phyloP scores from a whole-genome alignment of 30 jellyfish, hydroid and myxozoan genomes.

The Cassiopea andromeda region DNA sequence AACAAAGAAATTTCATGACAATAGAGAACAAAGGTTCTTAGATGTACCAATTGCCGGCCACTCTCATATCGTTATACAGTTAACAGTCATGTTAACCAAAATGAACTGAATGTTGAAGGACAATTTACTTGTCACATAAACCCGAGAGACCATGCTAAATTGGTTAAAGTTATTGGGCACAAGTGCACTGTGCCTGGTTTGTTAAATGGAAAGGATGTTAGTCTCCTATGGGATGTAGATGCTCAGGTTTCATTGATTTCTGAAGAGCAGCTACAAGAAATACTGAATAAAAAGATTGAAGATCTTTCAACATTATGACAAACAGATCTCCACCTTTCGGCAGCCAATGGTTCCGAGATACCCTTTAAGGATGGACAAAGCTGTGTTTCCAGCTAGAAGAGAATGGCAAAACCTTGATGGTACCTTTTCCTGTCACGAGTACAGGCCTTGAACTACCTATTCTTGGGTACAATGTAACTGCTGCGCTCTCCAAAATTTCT shows the following conservation, averaged over 20 bases:
- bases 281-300: not conserved
- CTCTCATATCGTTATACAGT: not conserved
- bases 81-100: not conserved
- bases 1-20: not conserved
- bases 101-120: not conserved
- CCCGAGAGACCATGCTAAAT: conserved; percentile 17
- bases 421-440: conserved; percentile 24
- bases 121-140: not conserved
- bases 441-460: conserved; percentile 10
- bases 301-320: conserved; percentile 2
- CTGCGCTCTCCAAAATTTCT: not conserved
- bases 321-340: not conserved
- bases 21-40: not conserved
- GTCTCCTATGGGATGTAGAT: conserved; percentile 19
- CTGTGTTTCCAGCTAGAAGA: conserved; percentile 9
- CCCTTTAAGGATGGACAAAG: conserved; percentile 16
- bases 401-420: not conserved
- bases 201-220: not conserved
- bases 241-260: conserved; percentile 20
- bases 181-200: conserved; percentile 29
- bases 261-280: not conserved
- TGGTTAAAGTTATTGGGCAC: conserved; percentile 18
- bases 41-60: not conserved
- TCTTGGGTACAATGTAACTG: conserved; percentile 29
- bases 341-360: conserved; percentile 9